Evolutionary conservation across 2,113 vertebrate species (phyloP), one percentile per base, ranked within the genome.

Genomic region (Cyphomyrus discorhynchus): DNA sequence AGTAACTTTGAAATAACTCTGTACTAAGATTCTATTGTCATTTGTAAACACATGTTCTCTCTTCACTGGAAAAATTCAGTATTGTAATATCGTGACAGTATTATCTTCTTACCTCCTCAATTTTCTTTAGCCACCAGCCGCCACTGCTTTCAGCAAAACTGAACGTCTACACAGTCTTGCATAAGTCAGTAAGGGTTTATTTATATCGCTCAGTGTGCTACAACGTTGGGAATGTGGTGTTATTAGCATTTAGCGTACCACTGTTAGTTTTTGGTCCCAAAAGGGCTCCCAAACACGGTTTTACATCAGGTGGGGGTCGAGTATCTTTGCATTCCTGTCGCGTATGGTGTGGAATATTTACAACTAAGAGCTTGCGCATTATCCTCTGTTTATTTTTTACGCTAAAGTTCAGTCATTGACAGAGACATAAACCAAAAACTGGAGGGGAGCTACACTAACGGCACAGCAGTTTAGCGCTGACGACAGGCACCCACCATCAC

Each of bases 261-360:
- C 74, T 19, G 35, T 11, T 31, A 42, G 74, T 77, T 7, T 77
- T 39, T 31, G 70, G 27, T 77, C 70, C 31, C 21, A 46, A 46
- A 21, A 47, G 24, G 7, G 42, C 15, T 42, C 39, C 31, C 15
- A 47, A n/a, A 47, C 39, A 42, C 7, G 1, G 66, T 88, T 47
- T 84, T 82, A 39, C 58, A 70, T 86, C 56, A n/a, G 70, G 87
- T 47, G 52, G 77, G 70, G 88, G 74, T 87, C 35, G 62, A 93
- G n/a, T 92, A 92, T 94, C 93, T 94, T 93, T 94, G 94, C 93
- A 93, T 94, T 93, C 93, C 85, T 89, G 89, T 50, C n/a, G 47
- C 50, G 91, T 90, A 91, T 91, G 91, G 66, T 35, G 92, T 90
- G 92, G 87, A 82, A 91, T 74, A 70, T 92, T 90, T 93, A 90